Percentiles rank a stretch among this genome's conserved stretches.
These are phyloP conservation scores for Sebastes nivosus DNA, from an alignment of 2,797 vertebrate genomes.

Conservation along the genomic window DNA sequence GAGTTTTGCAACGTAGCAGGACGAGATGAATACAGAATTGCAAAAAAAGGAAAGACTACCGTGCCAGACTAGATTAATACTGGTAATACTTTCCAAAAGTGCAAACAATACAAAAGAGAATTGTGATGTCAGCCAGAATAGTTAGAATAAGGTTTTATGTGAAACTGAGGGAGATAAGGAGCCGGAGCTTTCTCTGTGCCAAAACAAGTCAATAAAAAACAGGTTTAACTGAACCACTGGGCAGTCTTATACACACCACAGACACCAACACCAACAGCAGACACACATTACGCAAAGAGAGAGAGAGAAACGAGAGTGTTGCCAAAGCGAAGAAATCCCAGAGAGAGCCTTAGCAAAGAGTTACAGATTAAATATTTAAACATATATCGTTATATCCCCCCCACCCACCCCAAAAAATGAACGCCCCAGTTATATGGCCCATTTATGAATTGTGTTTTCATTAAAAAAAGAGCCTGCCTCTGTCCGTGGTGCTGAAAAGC, in stretches of 20 bases:
- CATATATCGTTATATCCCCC: neutral
- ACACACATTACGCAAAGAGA: neutral
- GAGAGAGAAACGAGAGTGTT: neutral
- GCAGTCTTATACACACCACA: neutral
- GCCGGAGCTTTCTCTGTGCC: neutral
- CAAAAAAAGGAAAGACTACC: neutral
- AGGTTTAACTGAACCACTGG: neutral
- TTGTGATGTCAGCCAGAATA: neutral
- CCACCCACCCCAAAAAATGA: neutral
- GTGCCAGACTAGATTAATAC: neutral
- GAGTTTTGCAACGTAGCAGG: neutral
- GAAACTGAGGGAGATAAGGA: constrained; percentile 11
- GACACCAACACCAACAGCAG: neutral
- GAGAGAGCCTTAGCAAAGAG: constrained; percentile 8
- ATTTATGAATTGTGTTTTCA: constrained; percentile 24
- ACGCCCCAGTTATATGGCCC: constrained; percentile 28
- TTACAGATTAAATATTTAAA: constrained; percentile 55
- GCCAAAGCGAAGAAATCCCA: neutral
- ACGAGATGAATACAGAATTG: neutral
- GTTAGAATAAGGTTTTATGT: neutral
- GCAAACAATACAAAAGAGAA: neutral
- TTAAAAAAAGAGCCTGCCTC: constrained; percentile 10
- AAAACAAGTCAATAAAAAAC: constrained; percentile 24
- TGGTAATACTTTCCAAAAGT: constrained; percentile 7
- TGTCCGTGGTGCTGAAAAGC: constrained; percentile 46